Conservation (phyloP, 2,888 invertebrate genomes). For the Tinea pellionella region DNA sequence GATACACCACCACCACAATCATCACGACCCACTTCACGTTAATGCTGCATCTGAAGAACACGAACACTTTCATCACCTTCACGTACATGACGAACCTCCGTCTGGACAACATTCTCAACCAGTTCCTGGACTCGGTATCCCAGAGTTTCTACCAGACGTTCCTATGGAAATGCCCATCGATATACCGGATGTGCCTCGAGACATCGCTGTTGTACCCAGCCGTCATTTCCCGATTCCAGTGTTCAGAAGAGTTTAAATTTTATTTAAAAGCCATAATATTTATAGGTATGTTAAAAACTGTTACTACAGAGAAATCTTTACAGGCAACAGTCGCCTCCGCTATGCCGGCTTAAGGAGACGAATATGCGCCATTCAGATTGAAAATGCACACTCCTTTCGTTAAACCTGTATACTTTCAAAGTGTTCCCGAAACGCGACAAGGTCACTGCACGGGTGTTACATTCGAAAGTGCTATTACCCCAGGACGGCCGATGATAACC, state of each 20-base stretch:
- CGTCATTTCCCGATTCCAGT: constrained; percentile 33
- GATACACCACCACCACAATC: constrained; percentile 66
- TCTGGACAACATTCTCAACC: constrained; percentile 45
- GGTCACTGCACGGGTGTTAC: too few species aligned
- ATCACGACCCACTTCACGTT: constrained; percentile 36
- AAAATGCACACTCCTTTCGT: too few species aligned
- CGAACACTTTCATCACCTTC: constrained; percentile 62
- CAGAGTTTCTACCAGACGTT: constrained; percentile 53
- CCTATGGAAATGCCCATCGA: constrained; percentile 25
- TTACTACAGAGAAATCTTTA: too few species aligned
- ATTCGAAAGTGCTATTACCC: too few species aligned
- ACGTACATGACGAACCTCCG: constrained; percentile 39
- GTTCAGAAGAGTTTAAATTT: constrained; percentile 33
- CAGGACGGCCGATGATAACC: too few species aligned
- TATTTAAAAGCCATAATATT: background rate
- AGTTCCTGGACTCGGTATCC: constrained; percentile 45
- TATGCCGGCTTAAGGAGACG: too few species aligned
- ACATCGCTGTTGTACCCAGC: constrained; percentile 36
- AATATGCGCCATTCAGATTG: too few species aligned
- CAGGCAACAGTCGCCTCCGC: too few species aligned
- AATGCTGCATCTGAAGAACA: constrained; percentile 46
- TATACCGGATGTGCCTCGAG: constrained; percentile 20
- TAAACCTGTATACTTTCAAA: too few species aligned
- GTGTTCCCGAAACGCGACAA: too few species aligned
- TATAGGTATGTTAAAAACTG: constrained; percentile 5